Percentiles rank a stretch among this genome's conserved stretches.
Evolutionary conservation across 2,113 vertebrate genomes (phyloP).

Genomic region (Phrynocephalus versicolor): DNA sequence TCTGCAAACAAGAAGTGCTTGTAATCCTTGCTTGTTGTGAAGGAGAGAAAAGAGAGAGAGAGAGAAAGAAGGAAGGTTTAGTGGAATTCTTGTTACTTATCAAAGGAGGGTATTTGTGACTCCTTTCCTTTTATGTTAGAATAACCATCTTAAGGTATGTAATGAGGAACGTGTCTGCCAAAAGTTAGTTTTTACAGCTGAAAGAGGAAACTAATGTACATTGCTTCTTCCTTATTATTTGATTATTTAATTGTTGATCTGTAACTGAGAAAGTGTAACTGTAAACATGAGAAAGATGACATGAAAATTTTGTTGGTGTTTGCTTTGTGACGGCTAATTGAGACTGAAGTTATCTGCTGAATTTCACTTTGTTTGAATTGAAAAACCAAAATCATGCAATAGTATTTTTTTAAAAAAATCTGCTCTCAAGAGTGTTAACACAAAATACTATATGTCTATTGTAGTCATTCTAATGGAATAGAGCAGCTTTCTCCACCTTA

Average conservation of each 20-base stretch:
- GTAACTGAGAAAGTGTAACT: too few species aligned
- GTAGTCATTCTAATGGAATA: conserved; percentile 28
- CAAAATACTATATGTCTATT: conserved; percentile 34
- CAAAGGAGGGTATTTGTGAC: too few species aligned
- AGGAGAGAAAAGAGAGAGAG: background rate
- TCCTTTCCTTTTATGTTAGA: background rate
- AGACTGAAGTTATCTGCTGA: background rate
- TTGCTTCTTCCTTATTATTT: background rate
- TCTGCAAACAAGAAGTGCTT: background rate
- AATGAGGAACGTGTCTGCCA: background rate
- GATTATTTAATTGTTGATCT: background rate
- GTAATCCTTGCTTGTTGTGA: background rate
- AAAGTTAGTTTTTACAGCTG: background rate
- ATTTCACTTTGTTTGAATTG: background rate
- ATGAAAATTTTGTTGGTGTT: background rate
- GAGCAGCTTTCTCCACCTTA: background rate
- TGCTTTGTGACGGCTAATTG: background rate
- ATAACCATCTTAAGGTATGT: background rate
- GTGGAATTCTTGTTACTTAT: background rate
- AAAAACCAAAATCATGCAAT: background rate
- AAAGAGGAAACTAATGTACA: background rate
- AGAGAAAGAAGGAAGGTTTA: too few species aligned
- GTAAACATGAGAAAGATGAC: background rate
- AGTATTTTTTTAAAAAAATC: conserved; percentile 4
- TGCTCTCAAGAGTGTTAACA: conserved; percentile 7